phyloP scores from a whole-genome alignment of 2,888 invertebrate species.

The Mongoloraphidia duomilia region DNA sequence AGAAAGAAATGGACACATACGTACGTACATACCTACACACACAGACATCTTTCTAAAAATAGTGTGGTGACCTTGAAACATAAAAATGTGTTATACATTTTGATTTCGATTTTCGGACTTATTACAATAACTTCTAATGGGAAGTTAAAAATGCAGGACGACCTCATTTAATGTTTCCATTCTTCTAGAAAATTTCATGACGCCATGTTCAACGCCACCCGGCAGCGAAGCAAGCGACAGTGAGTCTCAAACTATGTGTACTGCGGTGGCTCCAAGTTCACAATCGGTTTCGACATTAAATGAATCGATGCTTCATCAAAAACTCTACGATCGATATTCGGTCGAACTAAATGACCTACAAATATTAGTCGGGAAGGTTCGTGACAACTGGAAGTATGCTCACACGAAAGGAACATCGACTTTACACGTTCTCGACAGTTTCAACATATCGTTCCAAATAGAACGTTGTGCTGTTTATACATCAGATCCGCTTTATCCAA shows the following conservation, averaged over 20 bases:
- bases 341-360: conserved; percentile 73
- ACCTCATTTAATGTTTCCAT: no score
- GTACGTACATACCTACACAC: no score
- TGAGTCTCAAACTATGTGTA: conserved; percentile 28
- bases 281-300: conserved; percentile 26
- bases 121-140: no score
- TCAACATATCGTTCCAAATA: conserved; percentile 45
- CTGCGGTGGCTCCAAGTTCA: conserved; percentile 20
- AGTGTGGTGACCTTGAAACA: no score
- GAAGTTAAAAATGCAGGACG: no score
- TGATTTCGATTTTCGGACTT: no score
- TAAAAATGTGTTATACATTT: no score
- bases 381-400: conserved; percentile 83
- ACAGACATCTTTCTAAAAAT: no score
- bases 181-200: conserved; percentile 51
- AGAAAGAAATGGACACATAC: no score
- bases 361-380: conserved; percentile 74
- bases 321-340: conserved; percentile 62
- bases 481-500: conserved; percentile 75
- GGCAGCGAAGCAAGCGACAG: conserved; percentile 56
- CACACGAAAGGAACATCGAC: conserved; percentile 71
- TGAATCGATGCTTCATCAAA: conserved; percentile 47
- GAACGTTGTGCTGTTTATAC: conserved; percentile 71
- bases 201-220: conserved; percentile 79
- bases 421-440: conserved; percentile 59